Conservation (phyloP, 2,113 vertebrate species). For the Gymnarchus niloticus region DNA sequence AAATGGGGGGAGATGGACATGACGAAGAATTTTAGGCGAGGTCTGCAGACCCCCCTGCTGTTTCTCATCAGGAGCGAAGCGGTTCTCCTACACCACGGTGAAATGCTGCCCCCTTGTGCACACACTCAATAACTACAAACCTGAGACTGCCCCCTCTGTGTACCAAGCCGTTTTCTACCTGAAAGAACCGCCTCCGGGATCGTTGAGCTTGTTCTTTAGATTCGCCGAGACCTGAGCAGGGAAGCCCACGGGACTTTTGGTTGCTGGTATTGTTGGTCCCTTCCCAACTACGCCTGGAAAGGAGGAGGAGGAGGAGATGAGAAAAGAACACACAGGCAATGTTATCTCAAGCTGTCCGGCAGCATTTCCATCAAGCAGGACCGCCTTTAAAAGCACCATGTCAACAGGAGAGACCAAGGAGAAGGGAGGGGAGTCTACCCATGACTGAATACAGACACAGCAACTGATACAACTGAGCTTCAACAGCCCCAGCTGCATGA, state of each 20-base stretch:
- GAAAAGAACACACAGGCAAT: conserved; percentile 48
- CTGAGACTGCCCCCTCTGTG: neutral
- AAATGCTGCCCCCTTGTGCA: conserved; percentile 72
- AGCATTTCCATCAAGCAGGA: conserved; percentile 57
- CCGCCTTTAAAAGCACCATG: conserved; percentile 46
- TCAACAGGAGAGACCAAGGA: neutral
- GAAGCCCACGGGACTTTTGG: conserved; percentile 58
- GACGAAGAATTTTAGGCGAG: neutral
- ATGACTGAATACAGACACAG: conserved; percentile 48
- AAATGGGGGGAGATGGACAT: neutral
- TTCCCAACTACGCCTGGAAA: conserved; percentile 57
- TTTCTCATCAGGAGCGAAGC: neutral
- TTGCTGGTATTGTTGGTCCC: conserved; percentile 58
- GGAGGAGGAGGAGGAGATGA: conserved; percentile 38
- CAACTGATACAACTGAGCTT: conserved; percentile 58
- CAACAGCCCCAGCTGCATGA: conserved; percentile 55
- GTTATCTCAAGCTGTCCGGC: conserved; percentile 55
- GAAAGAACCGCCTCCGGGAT: conserved; percentile 71
- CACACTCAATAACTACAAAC: conserved; percentile 19
- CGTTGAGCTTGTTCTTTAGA: conserved; percentile 71
- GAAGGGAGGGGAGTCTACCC: too few relatives aligned
- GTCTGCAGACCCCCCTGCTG: neutral
- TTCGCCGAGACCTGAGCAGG: conserved; percentile 66
- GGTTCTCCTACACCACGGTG: neutral
- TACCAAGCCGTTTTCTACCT: conserved; percentile 48